Evolutionary conservation across 2,113 vertebrate species (phyloP).

Genomic region (Otolemur garnettii): DNA sequence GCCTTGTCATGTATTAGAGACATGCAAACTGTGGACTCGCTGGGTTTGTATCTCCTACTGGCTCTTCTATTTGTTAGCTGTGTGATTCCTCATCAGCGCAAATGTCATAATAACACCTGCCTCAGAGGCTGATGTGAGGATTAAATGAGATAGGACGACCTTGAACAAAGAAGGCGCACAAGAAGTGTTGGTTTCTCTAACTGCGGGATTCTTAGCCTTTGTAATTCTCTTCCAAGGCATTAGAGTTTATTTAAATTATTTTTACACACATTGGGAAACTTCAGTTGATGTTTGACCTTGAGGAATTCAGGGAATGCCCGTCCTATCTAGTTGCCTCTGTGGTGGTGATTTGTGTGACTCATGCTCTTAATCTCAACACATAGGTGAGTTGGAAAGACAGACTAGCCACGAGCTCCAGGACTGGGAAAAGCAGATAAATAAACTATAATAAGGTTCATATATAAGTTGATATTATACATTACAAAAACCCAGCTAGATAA

Average conservation of each 20-base stretch:
- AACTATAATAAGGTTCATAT: not conserved
- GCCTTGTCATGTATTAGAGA: not conserved
- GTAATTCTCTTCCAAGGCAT: not conserved
- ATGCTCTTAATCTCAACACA: not conserved
- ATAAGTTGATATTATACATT: constrained; percentile 23
- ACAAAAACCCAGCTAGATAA: not conserved
- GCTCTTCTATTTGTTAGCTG: not conserved
- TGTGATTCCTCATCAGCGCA: not conserved
- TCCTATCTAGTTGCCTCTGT: not conserved
- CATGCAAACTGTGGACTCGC: not conserved
- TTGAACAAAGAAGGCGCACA: not conserved
- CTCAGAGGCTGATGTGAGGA: not conserved
- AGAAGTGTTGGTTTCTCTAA: not conserved
- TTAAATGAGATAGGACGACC: not conserved
- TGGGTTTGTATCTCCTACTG: not conserved
- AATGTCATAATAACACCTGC: not conserved
- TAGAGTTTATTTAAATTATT: constrained; percentile 61
- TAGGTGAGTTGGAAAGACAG: not conserved
- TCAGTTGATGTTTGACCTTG: constrained; percentile 32
- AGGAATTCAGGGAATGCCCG: not conserved
- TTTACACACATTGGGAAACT: constrained; percentile 3
- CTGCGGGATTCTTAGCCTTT: not conserved
- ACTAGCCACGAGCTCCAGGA: not conserved
- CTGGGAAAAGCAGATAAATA: not conserved
- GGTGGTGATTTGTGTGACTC: constrained; percentile 38